Evolutionary conservation across 2,888 invertebrate genomes (phyloP).

Genomic region (Luperina nickerlii): DNA sequence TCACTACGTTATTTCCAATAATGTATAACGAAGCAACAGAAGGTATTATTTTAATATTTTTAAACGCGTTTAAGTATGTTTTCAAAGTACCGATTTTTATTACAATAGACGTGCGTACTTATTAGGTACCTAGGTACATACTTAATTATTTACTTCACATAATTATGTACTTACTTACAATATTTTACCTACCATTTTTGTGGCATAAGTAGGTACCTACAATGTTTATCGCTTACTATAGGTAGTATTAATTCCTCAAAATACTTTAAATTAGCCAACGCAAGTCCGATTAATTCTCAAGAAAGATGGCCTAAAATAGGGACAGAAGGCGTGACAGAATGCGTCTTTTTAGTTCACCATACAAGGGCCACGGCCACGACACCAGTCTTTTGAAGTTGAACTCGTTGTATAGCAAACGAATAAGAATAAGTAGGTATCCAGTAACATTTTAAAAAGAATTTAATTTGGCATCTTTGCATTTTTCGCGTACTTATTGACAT

Average conservation of each 20-base stretch:
- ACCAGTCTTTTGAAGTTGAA: constrained; percentile 15
- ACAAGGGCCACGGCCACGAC: constrained; percentile 16
- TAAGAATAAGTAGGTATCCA: background rate
- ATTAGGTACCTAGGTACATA: too few relatives aligned
- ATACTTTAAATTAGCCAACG: constrained; percentile 1
- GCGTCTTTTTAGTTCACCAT: constrained; percentile 44
- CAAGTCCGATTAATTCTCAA: constrained; percentile 13
- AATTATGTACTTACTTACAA: fast-evolving
- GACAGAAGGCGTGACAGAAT: constrained; percentile 49
- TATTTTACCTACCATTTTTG: background rate
- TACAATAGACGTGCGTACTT: background rate
- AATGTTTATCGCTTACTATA: background rate
- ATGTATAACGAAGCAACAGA: constrained; percentile 32
- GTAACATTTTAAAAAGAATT: background rate
- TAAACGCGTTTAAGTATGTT: background rate
- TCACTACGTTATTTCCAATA: constrained; percentile 42
- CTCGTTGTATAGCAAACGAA: constrained; percentile 1
- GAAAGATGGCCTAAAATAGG: constrained; percentile 33
- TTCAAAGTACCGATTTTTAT: too few relatives aligned
- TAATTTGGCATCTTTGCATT: background rate
- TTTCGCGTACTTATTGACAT: background rate
- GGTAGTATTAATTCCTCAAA: background rate
- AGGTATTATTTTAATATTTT: constrained; percentile 38
- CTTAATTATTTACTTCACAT: background rate
- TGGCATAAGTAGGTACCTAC: background rate